phyloP scores from a whole-genome alignment of 37 sponge, comb jelly and placozoan species.

The Spongilla lacustris region DNA sequence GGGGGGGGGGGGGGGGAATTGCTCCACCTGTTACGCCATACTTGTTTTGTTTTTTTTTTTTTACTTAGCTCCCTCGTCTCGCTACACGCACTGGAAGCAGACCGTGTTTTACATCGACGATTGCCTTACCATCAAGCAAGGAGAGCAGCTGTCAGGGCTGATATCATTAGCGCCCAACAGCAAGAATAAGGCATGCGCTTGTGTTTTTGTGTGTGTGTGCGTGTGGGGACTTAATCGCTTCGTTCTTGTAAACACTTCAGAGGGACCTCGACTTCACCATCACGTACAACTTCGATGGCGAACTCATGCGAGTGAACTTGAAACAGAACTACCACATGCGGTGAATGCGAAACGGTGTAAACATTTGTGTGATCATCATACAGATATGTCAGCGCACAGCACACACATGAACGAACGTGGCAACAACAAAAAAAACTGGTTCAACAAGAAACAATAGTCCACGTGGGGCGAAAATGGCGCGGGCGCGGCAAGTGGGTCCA shows the following conservation, averaged over 20 bases:
- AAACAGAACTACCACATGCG: conserved; percentile 85
- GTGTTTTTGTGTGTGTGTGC: background rate
- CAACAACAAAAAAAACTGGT: too few relatives aligned
- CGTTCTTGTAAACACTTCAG: conserved; percentile 18
- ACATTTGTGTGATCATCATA: conserved; percentile 4
- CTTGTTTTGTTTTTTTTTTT: background rate
- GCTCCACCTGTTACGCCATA: background rate
- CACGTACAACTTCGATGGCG: conserved; percentile 86
- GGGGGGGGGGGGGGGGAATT: background rate
- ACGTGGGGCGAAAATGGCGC: too few relatives aligned
- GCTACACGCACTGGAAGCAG: conserved; percentile 99
- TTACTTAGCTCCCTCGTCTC: conserved; percentile 67
- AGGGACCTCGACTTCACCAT: conserved; percentile 89
- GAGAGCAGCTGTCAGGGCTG: conserved; percentile 86
- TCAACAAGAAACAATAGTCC: too few relatives aligned
- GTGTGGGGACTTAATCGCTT: background rate
- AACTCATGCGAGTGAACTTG: conserved; percentile 68
- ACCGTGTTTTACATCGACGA: conserved; percentile 98
- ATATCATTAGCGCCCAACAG: conserved; percentile 75
- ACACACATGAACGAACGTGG: too few relatives aligned
- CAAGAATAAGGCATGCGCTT: conserved; percentile 74
- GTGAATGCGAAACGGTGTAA: too few relatives aligned
- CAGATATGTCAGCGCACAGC: too few relatives aligned
- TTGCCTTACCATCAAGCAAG: conserved; percentile 86
- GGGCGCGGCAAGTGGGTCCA: too few relatives aligned